These are phyloP conservation scores for Oasisia sp. DNA, from an alignment of 2,888 invertebrate species.

Conservation along the genomic window DNA sequence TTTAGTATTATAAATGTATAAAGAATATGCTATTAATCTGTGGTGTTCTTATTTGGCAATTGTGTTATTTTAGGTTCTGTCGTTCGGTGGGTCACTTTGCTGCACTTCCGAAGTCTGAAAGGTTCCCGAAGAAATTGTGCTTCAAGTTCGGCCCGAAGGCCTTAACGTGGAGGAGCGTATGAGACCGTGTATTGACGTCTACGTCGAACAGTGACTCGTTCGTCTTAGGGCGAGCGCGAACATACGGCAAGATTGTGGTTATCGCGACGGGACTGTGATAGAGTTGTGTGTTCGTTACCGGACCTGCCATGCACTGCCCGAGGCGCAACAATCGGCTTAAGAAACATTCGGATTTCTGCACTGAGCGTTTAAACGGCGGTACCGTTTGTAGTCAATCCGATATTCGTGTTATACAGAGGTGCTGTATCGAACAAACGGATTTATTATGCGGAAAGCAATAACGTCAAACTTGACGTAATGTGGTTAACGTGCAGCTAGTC, in stretches of 20 bases:
- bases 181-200: too few species aligned
- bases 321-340: neutral
- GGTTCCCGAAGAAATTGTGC: conserved; percentile 63
- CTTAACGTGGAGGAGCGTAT: conserved; percentile 47
- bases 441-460: neutral
- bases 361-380: neutral
- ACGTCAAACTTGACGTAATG: neutral
- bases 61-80: conserved; percentile 53
- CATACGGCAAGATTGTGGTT: too few species aligned
- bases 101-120: conserved; percentile 57
- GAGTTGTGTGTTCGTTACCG: neutral
- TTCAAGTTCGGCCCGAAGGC: conserved; percentile 63
- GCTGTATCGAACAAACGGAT: neutral
- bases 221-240: too few species aligned
- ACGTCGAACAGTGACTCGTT: too few species aligned
- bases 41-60: neutral
- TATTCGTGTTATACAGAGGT: neutral
- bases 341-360: neutral
- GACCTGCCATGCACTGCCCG: neutral
- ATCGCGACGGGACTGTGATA: too few species aligned
- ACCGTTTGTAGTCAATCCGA: neutral
- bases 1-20: too few species aligned
- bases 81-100: conserved; percentile 60
- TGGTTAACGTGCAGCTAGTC: neutral
- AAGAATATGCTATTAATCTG: neutral